Conservation (phyloP, 2,113 vertebrate genomes). For the Vombatus ursinus region DNA sequence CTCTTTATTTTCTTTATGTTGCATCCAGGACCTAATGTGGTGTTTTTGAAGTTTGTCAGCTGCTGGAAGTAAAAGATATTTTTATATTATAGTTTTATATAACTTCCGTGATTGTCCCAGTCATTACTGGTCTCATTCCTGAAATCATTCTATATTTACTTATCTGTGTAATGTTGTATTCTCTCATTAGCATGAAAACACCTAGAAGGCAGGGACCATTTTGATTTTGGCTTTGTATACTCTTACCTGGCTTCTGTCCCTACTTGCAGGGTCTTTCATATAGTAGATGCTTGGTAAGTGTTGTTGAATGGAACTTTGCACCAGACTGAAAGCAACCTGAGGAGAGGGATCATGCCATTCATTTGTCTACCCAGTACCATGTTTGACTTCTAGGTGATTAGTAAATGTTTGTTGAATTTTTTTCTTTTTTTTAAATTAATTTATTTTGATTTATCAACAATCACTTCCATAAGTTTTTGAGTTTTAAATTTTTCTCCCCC, state of each 20-base stretch:
- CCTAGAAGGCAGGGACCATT: neutral
- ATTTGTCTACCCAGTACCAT: neutral
- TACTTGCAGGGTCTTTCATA: neutral
- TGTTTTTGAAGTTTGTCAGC: neutral
- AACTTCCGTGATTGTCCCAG: neutral
- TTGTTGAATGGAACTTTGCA: neutral
- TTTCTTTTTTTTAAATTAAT: too few species aligned
- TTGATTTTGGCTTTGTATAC: neutral
- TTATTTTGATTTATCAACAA: too few species aligned
- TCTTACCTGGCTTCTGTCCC: neutral
- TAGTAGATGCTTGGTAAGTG: neutral
- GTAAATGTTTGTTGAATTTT: neutral
- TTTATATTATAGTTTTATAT: neutral
- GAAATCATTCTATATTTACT: neutral
- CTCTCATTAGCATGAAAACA: neutral
- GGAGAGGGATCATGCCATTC: neutral
- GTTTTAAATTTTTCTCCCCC: too few species aligned
- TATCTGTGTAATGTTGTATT: neutral
- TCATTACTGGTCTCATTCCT: neutral
- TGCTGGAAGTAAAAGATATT: neutral
- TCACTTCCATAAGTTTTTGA: too few species aligned
- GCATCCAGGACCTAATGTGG: neutral
- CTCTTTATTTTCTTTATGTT: neutral
- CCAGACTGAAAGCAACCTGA: neutral
- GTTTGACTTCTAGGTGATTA: neutral